Evolutionary conservation across 2,113 vertebrate genomes (phyloP).

Genomic region (Rutilus rutilus): DNA sequence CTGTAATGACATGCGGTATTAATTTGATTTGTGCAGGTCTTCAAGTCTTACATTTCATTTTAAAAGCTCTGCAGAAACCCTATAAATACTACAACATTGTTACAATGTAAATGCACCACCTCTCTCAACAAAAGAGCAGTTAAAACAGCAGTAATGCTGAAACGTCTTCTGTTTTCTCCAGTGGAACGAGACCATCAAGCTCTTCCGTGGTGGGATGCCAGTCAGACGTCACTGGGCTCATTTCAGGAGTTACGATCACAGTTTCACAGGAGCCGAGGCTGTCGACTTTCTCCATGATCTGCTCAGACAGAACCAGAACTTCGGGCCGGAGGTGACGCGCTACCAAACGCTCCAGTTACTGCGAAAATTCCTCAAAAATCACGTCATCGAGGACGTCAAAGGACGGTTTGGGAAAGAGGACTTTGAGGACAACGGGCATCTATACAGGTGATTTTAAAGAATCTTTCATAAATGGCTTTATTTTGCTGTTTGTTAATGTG

Average conservation of each 20-base stretch:
- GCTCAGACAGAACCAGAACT: conserved; percentile 81
- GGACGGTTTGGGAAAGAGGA: conserved; percentile 86
- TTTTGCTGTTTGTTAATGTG: background rate
- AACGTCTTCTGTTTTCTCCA: conserved; percentile 53
- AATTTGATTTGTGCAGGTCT: no score
- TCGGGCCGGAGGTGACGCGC: conserved; percentile 85
- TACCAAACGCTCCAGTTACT: conserved; percentile 83
- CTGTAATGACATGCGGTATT: no score
- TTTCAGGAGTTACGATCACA: conserved; percentile 82
- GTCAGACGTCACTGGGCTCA: conserved; percentile 80
- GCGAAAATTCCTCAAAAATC: conserved; percentile 86
- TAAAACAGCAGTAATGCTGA: background rate
- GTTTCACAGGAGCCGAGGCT: conserved; percentile 83
- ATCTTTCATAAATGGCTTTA: background rate
- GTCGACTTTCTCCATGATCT: conserved; percentile 81
- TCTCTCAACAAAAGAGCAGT: background rate
- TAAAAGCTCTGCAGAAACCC: no score
- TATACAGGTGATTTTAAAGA: conserved; percentile 79
- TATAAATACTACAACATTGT: background rate
- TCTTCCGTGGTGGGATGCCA: conserved; percentile 84
- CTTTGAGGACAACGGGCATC: conserved; percentile 80
- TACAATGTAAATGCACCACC: no score
- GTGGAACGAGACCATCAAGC: conserved; percentile 88
- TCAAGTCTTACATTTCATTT: no score
- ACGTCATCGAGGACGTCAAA: conserved; percentile 87